Evolutionary conservation across 2,113 vertebrate genomes (phyloP).

Genomic region (Odocoileus hemionus): DNA sequence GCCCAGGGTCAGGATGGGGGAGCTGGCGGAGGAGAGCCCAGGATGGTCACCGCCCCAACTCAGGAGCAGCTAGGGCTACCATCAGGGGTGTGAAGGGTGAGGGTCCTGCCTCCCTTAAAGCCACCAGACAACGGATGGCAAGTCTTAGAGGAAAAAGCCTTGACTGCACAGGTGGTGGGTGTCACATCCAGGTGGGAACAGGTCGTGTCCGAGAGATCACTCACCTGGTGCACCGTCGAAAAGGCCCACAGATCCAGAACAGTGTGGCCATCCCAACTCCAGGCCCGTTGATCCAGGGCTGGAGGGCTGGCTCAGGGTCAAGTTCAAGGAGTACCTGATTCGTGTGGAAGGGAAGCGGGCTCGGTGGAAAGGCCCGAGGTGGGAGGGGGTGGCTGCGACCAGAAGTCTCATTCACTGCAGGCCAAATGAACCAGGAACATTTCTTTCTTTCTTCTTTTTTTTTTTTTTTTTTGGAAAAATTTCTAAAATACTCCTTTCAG

Average conservation of each 20-base stretch:
- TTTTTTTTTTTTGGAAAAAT: not conserved
- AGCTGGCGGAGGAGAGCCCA: too few species aligned
- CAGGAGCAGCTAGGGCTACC: not conserved
- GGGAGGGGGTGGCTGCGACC: rapidly evolving
- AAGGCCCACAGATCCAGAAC: not conserved
- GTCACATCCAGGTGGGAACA: not conserved
- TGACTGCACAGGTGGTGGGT: too few species aligned
- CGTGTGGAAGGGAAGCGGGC: rapidly evolving
- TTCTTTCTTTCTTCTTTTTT: not conserved
- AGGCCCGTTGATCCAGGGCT: not conserved
- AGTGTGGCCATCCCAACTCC: too few species aligned
- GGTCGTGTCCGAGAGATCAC: not conserved
- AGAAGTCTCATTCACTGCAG: not conserved
- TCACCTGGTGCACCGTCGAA: not conserved
- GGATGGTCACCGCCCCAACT: rapidly evolving
- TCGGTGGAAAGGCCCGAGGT: rapidly evolving
- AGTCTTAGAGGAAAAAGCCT: not conserved
- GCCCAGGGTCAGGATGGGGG: not conserved
- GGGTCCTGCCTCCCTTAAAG: not conserved
- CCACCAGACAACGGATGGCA: not conserved
- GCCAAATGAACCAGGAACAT: not conserved
- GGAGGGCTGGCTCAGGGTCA: not conserved
- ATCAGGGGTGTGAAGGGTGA: not conserved
- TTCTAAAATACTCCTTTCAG: not conserved
- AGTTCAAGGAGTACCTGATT: not conserved